Evolutionary conservation across 35 echinoderm and acorn worm species (phyloP).

Genomic region (Antedon bifida): DNA sequence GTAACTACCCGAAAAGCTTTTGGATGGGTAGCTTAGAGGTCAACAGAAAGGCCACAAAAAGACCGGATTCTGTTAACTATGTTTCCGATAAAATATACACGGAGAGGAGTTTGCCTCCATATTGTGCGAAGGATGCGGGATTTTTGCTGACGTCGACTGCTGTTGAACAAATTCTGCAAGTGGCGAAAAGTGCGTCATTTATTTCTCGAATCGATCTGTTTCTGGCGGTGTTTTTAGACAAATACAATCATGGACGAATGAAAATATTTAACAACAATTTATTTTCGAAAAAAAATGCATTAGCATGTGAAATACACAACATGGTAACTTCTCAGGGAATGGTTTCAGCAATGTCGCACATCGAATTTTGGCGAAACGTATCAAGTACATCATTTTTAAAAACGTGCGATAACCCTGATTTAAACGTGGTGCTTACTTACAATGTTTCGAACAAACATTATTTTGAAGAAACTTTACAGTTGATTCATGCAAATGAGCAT

Average conservation of each 20-base stretch:
- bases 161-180: background rate
- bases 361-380: background rate
- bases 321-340: background rate
- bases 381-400: background rate
- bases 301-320: background rate
- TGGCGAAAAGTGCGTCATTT: background rate
- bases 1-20: background rate
- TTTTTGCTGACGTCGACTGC: background rate
- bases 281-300: background rate
- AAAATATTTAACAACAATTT: background rate
- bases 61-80: background rate
- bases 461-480: constrained; percentile 30
- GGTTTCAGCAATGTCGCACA: background rate
- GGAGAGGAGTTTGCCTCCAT: background rate
- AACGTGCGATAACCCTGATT: constrained; percentile 30
- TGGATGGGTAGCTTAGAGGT: background rate
- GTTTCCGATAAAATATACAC: background rate
- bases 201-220: background rate
- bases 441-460: constrained; percentile 31
- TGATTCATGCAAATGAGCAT: constrained; percentile 37
- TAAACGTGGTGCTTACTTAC: constrained; percentile 34
- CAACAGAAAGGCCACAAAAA: background rate
- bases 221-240: background rate
- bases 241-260: background rate
- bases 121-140: background rate